Percentiles rank a stretch among this genome's conserved stretches.
Evolutionary conservation across 2,797 vertebrate genomes (phyloP).

Genomic region (Phalanger gymnotis): DNA sequence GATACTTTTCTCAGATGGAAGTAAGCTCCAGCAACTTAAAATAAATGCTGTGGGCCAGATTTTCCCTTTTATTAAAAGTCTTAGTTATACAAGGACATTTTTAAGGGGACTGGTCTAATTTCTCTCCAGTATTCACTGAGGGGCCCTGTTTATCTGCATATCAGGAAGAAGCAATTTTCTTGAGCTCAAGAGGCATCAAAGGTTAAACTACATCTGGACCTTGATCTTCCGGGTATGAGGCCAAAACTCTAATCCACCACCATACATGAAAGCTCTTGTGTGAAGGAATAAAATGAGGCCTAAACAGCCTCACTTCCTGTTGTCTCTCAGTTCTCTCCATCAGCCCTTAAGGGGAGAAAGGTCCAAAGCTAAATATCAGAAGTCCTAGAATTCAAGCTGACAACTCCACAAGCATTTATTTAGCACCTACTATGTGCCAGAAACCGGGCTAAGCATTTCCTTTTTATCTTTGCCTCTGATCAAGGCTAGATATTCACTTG

Average conservation of each 20-base stretch:
- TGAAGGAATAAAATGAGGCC: neutral
- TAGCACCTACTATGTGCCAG: neutral
- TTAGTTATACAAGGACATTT: neutral
- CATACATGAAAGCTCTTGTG: neutral
- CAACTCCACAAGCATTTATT: neutral
- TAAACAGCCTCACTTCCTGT: neutral
- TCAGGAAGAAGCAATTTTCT: neutral
- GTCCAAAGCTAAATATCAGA: neutral
- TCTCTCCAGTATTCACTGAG: neutral
- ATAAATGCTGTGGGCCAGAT: neutral
- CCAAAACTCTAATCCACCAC: neutral
- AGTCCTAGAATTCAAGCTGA: neutral
- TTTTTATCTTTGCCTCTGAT: neutral
- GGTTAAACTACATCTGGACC: neutral
- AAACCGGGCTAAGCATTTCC: neutral
- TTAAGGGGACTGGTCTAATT: neutral
- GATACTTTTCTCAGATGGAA: neutral
- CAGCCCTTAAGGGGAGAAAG: neutral
- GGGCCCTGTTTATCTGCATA: neutral
- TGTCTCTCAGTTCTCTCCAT: neutral
- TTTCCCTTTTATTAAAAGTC: neutral
- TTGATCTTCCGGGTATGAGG: neutral
- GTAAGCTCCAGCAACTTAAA: neutral
- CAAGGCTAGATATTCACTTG: neutral
- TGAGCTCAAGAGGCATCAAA: neutral